phyloP scores from a whole-genome alignment of 2,797 vertebrate genomes.

The Steatocranus sp. region DNA sequence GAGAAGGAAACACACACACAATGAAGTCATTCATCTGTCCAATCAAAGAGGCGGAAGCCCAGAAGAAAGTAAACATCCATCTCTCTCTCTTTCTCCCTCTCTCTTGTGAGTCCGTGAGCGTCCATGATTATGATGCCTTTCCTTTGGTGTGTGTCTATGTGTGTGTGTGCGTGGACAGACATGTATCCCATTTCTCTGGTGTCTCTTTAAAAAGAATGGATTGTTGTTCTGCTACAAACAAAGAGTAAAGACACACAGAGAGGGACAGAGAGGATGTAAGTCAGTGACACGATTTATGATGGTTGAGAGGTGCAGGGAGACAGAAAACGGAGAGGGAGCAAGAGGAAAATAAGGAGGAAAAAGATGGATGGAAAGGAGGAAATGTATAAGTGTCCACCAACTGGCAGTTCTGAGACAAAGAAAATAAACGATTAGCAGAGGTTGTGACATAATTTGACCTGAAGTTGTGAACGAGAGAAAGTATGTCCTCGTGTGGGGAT shows the following conservation, averaged over 20 bases:
- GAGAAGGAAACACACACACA: slow-evolving; percentile 42
- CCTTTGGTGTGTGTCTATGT: slow-evolving; percentile 7
- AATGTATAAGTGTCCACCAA: not conserved
- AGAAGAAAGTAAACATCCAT: slow-evolving; percentile 66
- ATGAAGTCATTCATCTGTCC: slow-evolving; percentile 72
- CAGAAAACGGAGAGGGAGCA: slow-evolving; percentile 18
- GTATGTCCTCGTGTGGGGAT: not conserved
- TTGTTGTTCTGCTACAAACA: slow-evolving; percentile 61
- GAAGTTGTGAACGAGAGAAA: not conserved
- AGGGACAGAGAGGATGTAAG: not conserved
- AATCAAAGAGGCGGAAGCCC: slow-evolving; percentile 70
- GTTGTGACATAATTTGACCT: slow-evolving; percentile 24
- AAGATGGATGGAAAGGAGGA: not conserved
- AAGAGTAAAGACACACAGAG: slow-evolving; percentile 48
- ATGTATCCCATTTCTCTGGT: slow-evolving; percentile 62
- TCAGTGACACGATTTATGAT: slow-evolving; percentile 53
- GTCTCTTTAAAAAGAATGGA: slow-evolving; percentile 74
- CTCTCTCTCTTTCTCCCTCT: slow-evolving; percentile 41
- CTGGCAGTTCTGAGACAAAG: not conserved
- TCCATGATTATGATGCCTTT: slow-evolving; percentile 62
- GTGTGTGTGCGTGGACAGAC: slow-evolving; percentile 15
- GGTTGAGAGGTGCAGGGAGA: slow-evolving; percentile 12
- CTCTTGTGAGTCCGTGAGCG: slow-evolving; percentile 45
- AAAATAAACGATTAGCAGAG: not conserved
- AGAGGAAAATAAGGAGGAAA: not conserved